Evolutionary conservation across 2,113 vertebrate genomes (phyloP), one percentile per base, ranked within the genome.

Genomic region (Perccottus glenii): DNA sequence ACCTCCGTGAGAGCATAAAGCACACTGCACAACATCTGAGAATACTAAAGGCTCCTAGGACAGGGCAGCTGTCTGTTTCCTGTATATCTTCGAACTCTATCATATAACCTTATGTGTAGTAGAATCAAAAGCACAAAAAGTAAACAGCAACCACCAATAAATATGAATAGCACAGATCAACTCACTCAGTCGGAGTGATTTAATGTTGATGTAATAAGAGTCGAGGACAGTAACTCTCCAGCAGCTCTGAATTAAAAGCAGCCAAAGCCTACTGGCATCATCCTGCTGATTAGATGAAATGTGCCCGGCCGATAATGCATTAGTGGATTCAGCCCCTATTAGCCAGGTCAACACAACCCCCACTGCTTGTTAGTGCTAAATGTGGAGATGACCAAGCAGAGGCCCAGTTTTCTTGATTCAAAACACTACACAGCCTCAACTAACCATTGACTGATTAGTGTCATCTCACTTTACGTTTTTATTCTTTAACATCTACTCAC

Each of bases 201-300:
- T 73, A 60, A 79, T 85, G 70, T 68, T 60, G 53, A 75, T 78
- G 75, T 83, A 84, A 80, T 71, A 78, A 82, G 72, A 78, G 82
- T 67, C 46, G 56, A 43, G 60, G 67, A 61, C 75, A 62, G 63
- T 84, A 87, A 86, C 81, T 78, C 85, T 86, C 65, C 58, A 72
- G 81, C 75, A 81, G 83, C 77, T 66, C 81, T 82, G 88, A 90
- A 91, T 91, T 89, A 89, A 91, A 88, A 86, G 84, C 86, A 81
- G 77, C 78, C 80, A 88, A 82, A 89, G 86, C 82, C 85, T 80
- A 73, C 89, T 80, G 78, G 82, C 86, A 88, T 92, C 89, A 91
- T 91, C 89, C 85, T 88, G 87, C 88, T 89, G 86, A 91, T 91
- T 88, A 91, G 85, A 89, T 91, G 89, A 91, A 91, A 91, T 89